A percentile compares a stretch with the other conserved stretches of the same genome.
These are phyloP conservation scores for Lycophotia porphyrea DNA, from an alignment of 2,888 invertebrate species.

Conservation along the genomic window DNA sequence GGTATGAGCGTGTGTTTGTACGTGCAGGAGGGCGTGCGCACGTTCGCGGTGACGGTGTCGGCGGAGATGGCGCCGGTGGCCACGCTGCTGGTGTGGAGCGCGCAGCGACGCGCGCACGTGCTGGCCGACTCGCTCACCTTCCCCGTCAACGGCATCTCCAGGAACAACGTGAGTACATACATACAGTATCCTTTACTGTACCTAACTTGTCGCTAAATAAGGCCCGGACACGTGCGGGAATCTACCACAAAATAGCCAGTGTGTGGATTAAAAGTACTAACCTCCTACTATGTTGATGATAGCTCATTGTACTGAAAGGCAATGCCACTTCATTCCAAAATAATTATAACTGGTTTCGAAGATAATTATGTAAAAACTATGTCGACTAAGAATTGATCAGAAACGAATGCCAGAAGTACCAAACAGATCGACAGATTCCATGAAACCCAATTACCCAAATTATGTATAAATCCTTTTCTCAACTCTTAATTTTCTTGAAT, in stretches of 20 bases:
- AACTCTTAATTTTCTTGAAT: background rate
- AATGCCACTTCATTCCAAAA: no score
- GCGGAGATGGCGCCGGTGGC: conserved; percentile 98
- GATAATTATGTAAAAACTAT: no score
- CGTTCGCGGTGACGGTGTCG: conserved; percentile 95
- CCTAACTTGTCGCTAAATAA: background rate
- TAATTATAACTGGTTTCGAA: no score
- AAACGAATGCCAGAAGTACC: background rate
- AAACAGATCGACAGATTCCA: background rate
- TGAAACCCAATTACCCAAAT: no score
- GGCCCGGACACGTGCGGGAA: background rate
- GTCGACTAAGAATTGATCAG: no score
- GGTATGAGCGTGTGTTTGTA: background rate
- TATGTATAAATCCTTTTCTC: background rate
- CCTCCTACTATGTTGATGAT: no score
- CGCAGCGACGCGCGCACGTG: conserved; percentile 95
- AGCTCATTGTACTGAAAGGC: background rate
- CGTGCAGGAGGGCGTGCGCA: conserved; percentile 92
- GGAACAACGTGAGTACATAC: conserved; percentile 93
- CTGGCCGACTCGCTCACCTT: conserved; percentile 98
- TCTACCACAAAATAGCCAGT: background rate
- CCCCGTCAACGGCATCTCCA: conserved; percentile 98
- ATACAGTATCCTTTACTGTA: background rate
- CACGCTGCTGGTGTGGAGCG: conserved; percentile 96
- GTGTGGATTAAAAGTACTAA: background rate